phyloP scores from a whole-genome alignment of 2,888 invertebrate species.

The Antheraea yamamai region DNA sequence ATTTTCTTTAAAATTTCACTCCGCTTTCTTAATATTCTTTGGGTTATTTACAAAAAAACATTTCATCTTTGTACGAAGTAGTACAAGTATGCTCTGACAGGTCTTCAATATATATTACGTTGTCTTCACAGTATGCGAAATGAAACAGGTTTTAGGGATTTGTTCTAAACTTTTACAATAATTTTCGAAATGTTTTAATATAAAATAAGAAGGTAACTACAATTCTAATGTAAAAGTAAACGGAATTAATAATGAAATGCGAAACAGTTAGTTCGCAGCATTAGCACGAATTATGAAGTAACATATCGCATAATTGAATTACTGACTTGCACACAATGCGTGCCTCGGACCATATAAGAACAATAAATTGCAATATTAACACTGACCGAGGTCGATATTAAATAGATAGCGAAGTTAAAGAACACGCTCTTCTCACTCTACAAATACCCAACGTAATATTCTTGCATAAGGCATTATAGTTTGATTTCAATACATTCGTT shows the following conservation, averaged over 20 bases:
- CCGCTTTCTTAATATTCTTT: background rate
- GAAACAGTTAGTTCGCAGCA: constrained; percentile 31
- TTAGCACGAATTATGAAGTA: constrained; percentile 53
- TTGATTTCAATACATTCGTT: background rate
- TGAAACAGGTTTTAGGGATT: background rate
- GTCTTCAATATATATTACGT: background rate
- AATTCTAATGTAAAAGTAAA: background rate
- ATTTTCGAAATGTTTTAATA: background rate
- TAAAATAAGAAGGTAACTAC: background rate
- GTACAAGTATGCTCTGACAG: background rate
- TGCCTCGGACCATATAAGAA: constrained; percentile 43
- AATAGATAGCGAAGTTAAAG: constrained; percentile 26
- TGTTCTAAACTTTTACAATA: background rate
- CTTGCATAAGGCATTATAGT: background rate
- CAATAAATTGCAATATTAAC: constrained; percentile 37
- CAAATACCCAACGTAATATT: constrained; percentile 16
- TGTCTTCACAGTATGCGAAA: background rate
- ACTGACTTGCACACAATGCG: constrained; percentile 41
- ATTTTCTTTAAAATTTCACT: background rate
- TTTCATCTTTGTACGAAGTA: background rate
- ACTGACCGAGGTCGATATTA: constrained; percentile 40
- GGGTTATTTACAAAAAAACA: background rate
- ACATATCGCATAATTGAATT: constrained; percentile 44
- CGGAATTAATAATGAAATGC: constrained; percentile 29
- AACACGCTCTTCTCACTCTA: constrained; percentile 35